Conservation (phyloP, 2,888 invertebrate species). For the Heteromyza rotundicornis region DNA sequence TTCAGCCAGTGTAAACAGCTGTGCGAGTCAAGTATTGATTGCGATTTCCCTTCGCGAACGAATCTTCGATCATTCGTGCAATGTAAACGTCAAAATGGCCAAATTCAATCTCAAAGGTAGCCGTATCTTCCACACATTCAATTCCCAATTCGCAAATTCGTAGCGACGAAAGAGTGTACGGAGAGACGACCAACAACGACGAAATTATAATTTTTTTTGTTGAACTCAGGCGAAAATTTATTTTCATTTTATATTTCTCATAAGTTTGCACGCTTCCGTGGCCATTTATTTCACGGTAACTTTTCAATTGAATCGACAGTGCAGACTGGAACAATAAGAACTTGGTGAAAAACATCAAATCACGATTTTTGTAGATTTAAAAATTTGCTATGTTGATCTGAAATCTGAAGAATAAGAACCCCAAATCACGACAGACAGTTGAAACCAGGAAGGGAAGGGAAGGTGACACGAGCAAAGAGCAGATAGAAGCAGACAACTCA, state of each 20-base stretch:
- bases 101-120: too few relatives aligned
- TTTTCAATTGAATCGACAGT: constrained; percentile 8
- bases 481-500: not conserved
- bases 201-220: constrained; percentile 36
- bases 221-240: constrained; percentile 28
- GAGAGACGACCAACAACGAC: constrained; percentile 24
- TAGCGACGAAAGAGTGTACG: too few relatives aligned
- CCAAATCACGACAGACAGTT: not conserved
- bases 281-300: constrained; percentile 35
- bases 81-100: too few relatives aligned
- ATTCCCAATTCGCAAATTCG: not conserved
- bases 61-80: too few relatives aligned
- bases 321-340: not conserved
- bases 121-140: too few relatives aligned
- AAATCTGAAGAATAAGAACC: not conserved
- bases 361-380: not conserved
- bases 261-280: constrained; percentile 31
- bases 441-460: not conserved
- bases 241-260: constrained; percentile 26
- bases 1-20: too few relatives aligned
- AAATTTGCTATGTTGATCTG: not conserved
- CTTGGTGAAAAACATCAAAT: not conserved
- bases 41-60: too few relatives aligned
- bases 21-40: too few relatives aligned
- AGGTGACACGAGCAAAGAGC: too few relatives aligned